A percentile compares a stretch with the other conserved stretches of the same genome.
These are phyloP conservation scores for Bhutanitis thaidina DNA, from an alignment of 2,888 invertebrate species.

Conservation along the genomic window DNA sequence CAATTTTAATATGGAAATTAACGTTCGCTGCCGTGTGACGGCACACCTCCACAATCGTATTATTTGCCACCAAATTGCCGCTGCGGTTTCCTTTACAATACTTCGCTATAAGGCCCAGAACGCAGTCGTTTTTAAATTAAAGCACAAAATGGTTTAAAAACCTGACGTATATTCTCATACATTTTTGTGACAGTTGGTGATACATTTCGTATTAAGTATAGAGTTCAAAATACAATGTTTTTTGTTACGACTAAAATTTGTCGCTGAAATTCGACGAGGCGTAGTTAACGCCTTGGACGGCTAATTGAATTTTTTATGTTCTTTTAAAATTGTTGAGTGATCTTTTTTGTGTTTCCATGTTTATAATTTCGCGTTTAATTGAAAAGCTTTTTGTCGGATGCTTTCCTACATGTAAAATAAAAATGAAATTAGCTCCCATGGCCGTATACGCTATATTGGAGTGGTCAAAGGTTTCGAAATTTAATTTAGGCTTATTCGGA, in stretches of 20 bases:
- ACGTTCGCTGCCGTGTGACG: constrained; percentile 69
- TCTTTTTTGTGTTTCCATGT: constrained; percentile 18
- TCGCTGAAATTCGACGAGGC: constrained; percentile 47
- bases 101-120: constrained; percentile 36
- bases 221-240: constrained; percentile 11
- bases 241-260: constrained; percentile 38
- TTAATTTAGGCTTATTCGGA: too few species aligned
- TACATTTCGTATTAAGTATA: constrained; percentile 1
- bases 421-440: too few species aligned
- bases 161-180: constrained; percentile 16
- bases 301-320: constrained; percentile 64
- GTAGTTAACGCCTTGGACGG: constrained; percentile 34
- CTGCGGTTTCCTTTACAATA: constrained; percentile 29
- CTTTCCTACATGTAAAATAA: neutral
- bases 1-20: constrained; percentile 80
- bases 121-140: constrained; percentile 21
- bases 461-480: too few species aligned
- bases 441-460: too few species aligned
- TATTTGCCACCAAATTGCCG: constrained; percentile 38
- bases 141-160: constrained; percentile 20
- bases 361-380: constrained; percentile 24
- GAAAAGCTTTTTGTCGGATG: constrained; percentile 9
- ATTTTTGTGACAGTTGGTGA: neutral
- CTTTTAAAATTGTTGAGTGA: constrained; percentile 28
- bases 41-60: constrained; percentile 57